These are phyloP conservation scores for Embidobia sp. DNA, from an alignment of 2,888 invertebrate genomes.

Conservation along the genomic window DNA sequence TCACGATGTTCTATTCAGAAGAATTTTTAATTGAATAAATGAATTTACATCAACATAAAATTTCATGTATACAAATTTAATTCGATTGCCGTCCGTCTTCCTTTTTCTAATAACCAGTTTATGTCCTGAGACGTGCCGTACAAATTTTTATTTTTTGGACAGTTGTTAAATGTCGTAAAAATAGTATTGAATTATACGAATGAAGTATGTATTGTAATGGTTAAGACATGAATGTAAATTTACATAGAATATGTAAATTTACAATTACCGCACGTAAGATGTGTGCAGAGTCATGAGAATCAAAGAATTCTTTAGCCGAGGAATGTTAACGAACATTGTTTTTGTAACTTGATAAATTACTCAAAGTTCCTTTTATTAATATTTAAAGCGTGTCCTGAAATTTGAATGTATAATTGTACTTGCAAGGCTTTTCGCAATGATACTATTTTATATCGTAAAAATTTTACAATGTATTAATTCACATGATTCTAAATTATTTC, in stretches of 20 bases:
- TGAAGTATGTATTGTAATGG: slow-evolving; percentile 18
- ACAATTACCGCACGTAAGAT: slow-evolving; percentile 36
- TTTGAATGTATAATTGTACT: slow-evolving; percentile 70
- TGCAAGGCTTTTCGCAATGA: not conserved
- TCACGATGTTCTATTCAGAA: too few species aligned
- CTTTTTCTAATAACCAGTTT: too few species aligned
- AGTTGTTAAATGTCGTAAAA: too few species aligned
- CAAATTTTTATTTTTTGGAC: too few species aligned
- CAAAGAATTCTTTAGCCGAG: slow-evolving; percentile 31
- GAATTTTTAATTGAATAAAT: too few species aligned
- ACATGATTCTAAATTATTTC: too few species aligned
- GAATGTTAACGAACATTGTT: slow-evolving; percentile 52
- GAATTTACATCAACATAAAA: too few species aligned
- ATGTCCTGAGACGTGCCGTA: too few species aligned
- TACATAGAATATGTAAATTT: slow-evolving; percentile 45
- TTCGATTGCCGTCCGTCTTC: too few species aligned
- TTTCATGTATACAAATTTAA: too few species aligned
- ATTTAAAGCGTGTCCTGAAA: slow-evolving; percentile 49
- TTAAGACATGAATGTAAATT: slow-evolving; percentile 42
- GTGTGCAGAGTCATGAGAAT: slow-evolving; percentile 28
- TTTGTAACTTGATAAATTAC: slow-evolving; percentile 28
- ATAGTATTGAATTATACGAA: slow-evolving; percentile 20
- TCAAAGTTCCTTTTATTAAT: slow-evolving; percentile 8
- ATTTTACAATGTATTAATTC: too few species aligned
- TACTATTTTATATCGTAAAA: too few species aligned